phyloP scores from a whole-genome alignment of 2,113 vertebrate species.

The Ranitomeya variabilis region DNA sequence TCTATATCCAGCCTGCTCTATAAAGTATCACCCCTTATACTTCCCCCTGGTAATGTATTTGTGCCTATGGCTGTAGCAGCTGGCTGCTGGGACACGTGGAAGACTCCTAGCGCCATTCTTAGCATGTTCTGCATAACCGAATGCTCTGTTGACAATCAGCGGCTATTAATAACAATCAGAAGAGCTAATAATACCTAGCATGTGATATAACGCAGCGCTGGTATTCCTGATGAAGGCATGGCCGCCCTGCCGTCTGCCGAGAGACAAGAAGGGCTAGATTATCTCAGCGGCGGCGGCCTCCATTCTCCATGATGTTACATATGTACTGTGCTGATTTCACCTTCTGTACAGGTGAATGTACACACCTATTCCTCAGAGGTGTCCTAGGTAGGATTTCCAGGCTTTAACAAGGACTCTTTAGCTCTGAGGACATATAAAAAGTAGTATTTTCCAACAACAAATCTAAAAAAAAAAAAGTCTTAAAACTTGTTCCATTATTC shows the following conservation, averaged over 20 bases:
- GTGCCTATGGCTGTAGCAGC: background rate
- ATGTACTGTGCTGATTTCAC: background rate
- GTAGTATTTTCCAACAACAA: background rate
- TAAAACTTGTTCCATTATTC: background rate
- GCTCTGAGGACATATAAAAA: background rate
- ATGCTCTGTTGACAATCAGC: conserved; percentile 27
- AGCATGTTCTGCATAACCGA: conserved; percentile 23
- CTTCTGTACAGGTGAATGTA: background rate
- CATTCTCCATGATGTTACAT: background rate
- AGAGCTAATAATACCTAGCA: background rate
- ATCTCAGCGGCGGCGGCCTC: background rate
- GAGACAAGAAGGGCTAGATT: conserved; percentile 30
- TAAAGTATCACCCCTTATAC: background rate
- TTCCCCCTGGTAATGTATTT: background rate
- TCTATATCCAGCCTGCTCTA: background rate
- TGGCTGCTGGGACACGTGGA: background rate
- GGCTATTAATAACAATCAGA: conserved; percentile 27
- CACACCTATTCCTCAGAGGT: background rate
- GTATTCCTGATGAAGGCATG: background rate
- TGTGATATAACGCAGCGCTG: background rate
- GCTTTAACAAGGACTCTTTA: background rate
- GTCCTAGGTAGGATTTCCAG: background rate
- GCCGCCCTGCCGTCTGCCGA: background rate
- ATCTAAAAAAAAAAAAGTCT: background rate
- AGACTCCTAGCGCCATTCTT: background rate